phyloP scores from a whole-genome alignment of 2,797 vertebrate species.

The Falco rusticolus region DNA sequence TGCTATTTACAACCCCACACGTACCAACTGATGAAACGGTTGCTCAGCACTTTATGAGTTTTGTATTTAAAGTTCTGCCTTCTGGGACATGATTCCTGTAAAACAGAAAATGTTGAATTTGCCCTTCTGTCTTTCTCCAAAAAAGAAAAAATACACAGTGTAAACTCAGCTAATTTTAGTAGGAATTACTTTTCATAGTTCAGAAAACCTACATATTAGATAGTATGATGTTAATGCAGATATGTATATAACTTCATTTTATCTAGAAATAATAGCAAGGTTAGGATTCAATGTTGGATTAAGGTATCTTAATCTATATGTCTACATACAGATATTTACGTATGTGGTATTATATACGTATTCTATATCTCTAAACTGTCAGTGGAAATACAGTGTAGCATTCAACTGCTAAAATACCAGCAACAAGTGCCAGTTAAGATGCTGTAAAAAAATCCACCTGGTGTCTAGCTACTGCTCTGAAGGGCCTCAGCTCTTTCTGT shows the following conservation, averaged over 20 bases:
- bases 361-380: not conserved
- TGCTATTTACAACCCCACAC: not conserved
- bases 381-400: not conserved
- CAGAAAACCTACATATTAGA: not conserved
- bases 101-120: not conserved
- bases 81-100: not conserved
- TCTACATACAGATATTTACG: not conserved
- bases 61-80: not conserved
- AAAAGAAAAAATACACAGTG: not conserved
- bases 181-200: not conserved
- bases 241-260: not conserved
- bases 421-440: fast-evolving
- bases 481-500: not conserved
- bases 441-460: not conserved
- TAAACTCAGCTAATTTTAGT: not conserved
- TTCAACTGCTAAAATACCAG: not conserved
- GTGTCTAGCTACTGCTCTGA: not conserved
- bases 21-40: not conserved
- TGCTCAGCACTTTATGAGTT: not conserved
- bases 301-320: not conserved
- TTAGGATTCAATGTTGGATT: not conserved
- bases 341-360: not conserved
- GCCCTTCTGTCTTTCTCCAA: not conserved
- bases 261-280: not conserved
- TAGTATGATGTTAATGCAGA: not conserved